These are phyloP conservation scores for Naso thynnoides DNA, from an alignment of 2,797 vertebrate genomes.

Conservation along the genomic window DNA sequence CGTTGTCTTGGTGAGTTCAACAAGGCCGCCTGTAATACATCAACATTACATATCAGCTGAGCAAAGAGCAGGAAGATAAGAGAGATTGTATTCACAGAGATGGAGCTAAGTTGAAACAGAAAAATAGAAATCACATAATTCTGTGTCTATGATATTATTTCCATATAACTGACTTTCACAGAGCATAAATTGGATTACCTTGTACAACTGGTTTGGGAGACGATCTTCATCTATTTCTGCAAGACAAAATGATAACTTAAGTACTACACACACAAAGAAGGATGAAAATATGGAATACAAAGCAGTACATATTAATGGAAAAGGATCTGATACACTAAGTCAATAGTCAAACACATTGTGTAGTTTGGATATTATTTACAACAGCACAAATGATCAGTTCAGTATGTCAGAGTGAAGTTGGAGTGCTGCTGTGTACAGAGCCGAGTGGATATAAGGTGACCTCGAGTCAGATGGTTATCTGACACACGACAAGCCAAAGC, in stretches of 20 bases:
- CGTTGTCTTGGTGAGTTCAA: conserved; percentile 92
- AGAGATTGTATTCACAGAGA: conserved; percentile 1
- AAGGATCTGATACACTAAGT: neutral
- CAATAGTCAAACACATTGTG: neutral
- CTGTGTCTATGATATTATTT: conserved; percentile 16
- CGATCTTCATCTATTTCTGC: conserved; percentile 94
- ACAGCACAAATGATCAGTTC: conserved; percentile 19
- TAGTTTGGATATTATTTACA: neutral
- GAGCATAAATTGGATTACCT: conserved; percentile 81
- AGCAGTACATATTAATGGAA: neutral
- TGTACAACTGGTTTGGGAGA: conserved; percentile 91
- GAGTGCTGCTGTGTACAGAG: conserved; percentile 29
- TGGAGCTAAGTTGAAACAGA: neutral
- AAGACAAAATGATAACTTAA: conserved; percentile 38
- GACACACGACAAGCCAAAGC: conserved; percentile 18
- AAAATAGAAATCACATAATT: conserved; percentile 13
- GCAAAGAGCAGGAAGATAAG: conserved; percentile 12
- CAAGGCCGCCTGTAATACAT: conserved; percentile 87
- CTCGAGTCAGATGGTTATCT: conserved; percentile 52
- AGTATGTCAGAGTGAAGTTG: neutral
- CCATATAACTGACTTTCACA: conserved; percentile 1
- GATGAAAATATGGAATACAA: neutral
- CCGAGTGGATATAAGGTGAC: conserved; percentile 51
- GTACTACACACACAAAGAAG: neutral
- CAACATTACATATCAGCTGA: conserved; percentile 24